Base-by-base conservation (phyloP, 1,140 invertebrate genomes). In the Caerostris extrusa region DNA sequence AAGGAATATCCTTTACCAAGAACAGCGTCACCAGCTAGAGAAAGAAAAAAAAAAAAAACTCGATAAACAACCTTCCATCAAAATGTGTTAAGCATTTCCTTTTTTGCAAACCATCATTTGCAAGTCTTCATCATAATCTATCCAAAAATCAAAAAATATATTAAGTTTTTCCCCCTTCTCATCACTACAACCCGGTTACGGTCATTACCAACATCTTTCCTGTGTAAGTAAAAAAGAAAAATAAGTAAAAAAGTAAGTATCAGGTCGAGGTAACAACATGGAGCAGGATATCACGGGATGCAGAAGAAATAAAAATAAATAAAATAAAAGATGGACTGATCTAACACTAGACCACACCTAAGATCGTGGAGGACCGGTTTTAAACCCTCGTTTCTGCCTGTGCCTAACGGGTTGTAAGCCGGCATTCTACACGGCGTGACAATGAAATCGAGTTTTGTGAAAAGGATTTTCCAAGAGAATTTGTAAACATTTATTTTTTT, bases 341-440 rank as follows among this genome's bases (percentile, higher is more conserved):
- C 82, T 34, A 58, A 57, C 82, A 57, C 57, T 19, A n/a, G 82
- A 83, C 82, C 82, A 83, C 82, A 83, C 82, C 82, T 83, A 57
- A 19, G 53, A 83, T n/a, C 34, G 34, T 58, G n/a, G 57, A 17
- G 17, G 82, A 83, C 82, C 82, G 82, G 82, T 83, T 83, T 58
- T 58, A 57, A 6, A 50, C 34, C 71, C 10, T 77, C 34, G 34
- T 77, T 77, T 77, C 10, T 5, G 71, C 50, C 34, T 34, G 34
- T 34, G 10, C 19, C 53, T 77, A 77, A 77, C 71, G 71, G 71
- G 71, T 77, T 77, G 34, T 12, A 53, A 34, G 71, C 71, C 71
- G 34, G 34, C 34, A 50, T 77, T 12, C 61, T 77, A 77, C 50
- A 77, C 71, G 53, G 5, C 12, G 34, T 50, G 34, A 5, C 12